Evolutionary conservation across 2,888 invertebrate genomes (phyloP), one percentile per base, ranked within the genome.

Genomic region (Polymixis flavicincta): DNA sequence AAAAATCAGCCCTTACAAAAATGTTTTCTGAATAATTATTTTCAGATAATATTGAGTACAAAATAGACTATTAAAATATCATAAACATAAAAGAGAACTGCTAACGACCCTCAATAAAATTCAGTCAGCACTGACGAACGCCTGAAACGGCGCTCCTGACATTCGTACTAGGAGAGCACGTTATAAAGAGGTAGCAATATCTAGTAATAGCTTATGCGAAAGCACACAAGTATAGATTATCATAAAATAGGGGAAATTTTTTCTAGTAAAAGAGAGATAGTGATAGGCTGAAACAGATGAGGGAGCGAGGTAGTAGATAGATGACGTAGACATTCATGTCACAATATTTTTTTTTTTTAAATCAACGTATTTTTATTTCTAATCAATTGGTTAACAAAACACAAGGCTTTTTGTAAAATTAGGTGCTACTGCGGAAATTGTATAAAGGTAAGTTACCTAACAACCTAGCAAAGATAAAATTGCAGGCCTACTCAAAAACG

Each of bases 81-180:
- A n/a, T n/a, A n/a, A n/a, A n/a, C n/a, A n/a, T n/a, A n/a, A n/a
- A n/a, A n/a, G n/a, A n/a, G n/a, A n/a, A n/a, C n/a, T n/a, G n/a
- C n/a, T n/a, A n/a, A n/a, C n/a, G n/a, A n/a, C n/a, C n/a, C n/a
- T n/a, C n/a, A n/a, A n/a, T n/a, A n/a, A n/a, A n/a, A n/a, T n/a
- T n/a, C n/a, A n/a, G n/a, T n/a, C n/a, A n/a, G n/a, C n/a, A n/a
- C n/a, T n/a, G n/a, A n/a, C n/a, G n/a, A n/a, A n/a, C n/a, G n/a
- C n/a, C n/a, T n/a, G n/a, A n/a, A n/a, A n/a, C n/a, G n/a, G 60
- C 22, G 25, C 60, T 72, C 13, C 65, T 48, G 42, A 61, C 37
- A 55, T 55, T 1, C 14, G 13, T 78, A 78, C 72, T 59, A 72
- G 78, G 72, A 55, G 7, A 48, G 54, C 28, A 78, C 1, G 14